A percentile compares a stretch with the other conserved stretches of the same genome.
phyloP scores from a whole-genome alignment of 92 coral and sea anemone genomes.

The Zoanthus gigantus region DNA sequence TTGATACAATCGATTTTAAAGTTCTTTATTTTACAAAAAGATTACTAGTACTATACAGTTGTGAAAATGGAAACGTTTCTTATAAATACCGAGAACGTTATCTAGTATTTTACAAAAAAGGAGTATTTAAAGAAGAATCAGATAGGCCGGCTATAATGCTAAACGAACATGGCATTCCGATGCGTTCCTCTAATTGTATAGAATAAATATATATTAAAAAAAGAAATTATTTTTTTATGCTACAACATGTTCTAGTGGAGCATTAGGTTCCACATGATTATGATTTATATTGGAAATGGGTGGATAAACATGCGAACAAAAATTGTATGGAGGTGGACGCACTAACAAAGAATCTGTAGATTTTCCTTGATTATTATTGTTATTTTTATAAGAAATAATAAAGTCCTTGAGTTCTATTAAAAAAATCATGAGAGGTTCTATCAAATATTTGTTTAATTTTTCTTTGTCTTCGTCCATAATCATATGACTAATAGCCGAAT shows the following conservation, averaged over 20 bases:
- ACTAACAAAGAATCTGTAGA: too few species aligned
- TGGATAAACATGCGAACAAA: background rate
- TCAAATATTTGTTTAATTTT: background rate
- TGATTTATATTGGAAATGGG: background rate
- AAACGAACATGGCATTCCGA: constrained; percentile 9
- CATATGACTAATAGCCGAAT: background rate
- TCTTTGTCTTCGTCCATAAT: too few species aligned
- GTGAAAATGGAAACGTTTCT: background rate
- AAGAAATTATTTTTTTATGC: too few species aligned
- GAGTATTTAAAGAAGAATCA: background rate
- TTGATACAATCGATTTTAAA: background rate
- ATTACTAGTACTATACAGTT: background rate
- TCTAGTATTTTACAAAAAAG: constrained; percentile 15
- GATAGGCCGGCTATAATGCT: background rate
- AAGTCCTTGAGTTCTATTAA: too few species aligned
- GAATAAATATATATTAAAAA: background rate
- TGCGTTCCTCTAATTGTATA: background rate
- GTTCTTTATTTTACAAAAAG: background rate
- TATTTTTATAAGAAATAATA: too few species aligned
- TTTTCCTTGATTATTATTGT: too few species aligned
- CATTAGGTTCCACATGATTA: background rate
- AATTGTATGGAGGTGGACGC: background rate
- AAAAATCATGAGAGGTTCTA: background rate
- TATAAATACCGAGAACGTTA: constrained; percentile 6
- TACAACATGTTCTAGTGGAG: background rate